Evolutionary conservation across 1,140 invertebrate species (phyloP).

Genomic region (Macrotrachela quadricornifera): DNA sequence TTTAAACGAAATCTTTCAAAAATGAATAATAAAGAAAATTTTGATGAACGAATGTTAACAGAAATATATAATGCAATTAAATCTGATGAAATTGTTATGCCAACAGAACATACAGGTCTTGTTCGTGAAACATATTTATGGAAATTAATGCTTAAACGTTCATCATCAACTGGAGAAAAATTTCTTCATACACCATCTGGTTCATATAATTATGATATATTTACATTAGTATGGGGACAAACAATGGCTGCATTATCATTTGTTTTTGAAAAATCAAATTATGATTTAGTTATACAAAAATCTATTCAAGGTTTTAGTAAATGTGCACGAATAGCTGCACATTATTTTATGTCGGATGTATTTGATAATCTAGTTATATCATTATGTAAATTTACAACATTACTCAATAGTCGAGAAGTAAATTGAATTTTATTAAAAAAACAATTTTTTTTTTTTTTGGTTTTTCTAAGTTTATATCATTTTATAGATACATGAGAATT

Average conservation of each 20-base stretch:
- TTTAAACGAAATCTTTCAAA: conserved; percentile 27
- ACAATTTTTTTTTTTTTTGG: too few relatives aligned
- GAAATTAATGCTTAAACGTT: conserved; percentile 41
- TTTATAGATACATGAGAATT: too few relatives aligned
- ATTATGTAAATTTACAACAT: conserved; percentile 59
- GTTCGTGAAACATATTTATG: conserved; percentile 90
- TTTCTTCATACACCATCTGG: conserved; percentile 49
- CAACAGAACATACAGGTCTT: conserved; percentile 77
- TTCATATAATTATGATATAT: conserved; percentile 62
- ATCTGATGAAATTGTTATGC: conserved; percentile 96
- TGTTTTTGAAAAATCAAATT: conserved; percentile 72
- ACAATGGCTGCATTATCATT: conserved; percentile 74
- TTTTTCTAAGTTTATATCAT: too few relatives aligned
- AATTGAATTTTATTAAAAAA: too few relatives aligned
- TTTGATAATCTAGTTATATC: conserved; percentile 80
- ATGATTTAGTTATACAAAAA: conserved; percentile 46
- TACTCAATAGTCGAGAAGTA: too few relatives aligned
- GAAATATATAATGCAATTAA: conserved; percentile 82
- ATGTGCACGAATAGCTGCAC: conserved; percentile 68
- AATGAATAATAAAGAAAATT: conserved; percentile 73
- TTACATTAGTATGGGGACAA: conserved; percentile 59
- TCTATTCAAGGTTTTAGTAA: conserved; percentile 49
- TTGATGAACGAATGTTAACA: conserved; percentile 76
- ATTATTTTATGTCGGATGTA: conserved; percentile 64
- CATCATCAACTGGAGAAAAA: conserved; percentile 40